Base-by-base conservation (phyloP, 1,140 invertebrate species). In the Propsilocerus akamusi region DNA sequence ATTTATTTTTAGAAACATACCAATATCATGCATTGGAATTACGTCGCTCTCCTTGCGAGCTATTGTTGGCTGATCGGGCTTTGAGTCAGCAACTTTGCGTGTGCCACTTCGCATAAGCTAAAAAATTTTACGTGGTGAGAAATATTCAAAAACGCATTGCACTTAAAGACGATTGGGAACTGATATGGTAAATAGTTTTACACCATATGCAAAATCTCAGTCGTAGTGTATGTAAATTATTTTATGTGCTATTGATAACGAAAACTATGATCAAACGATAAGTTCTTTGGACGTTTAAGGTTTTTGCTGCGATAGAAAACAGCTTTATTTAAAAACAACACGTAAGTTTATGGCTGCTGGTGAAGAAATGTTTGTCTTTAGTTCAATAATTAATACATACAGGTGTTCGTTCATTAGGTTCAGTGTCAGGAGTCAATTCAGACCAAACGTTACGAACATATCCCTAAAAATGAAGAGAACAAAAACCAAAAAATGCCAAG, bases 101-200 rank as follows among this genome's bases (percentile, higher is more conserved):
- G 34, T 73, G 52, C 64, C 65, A 47, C 64, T 68, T 47, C 69
- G 65, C 41, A 77, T 74, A 37, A 77, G 58, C 75, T 77, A 59
- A 50, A 58, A 60, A 55, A 50, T 41, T 26, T 41, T 1, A 8
- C 14, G 14, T 30, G 28, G n/a, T n/a, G n/a, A n/a, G n/a, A n/a
- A n/a, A n/a, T n/a, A n/a, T n/a, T n/a, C n/a, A n/a, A n/a, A n/a
- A n/a, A n/a, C n/a, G n/a, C n/a, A n/a, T n/a, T n/a, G n/a, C n/a
- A n/a, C n/a, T n/a, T n/a, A n/a, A n/a, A n/a, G n/a, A n/a, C n/a
- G n/a, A n/a, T n/a, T n/a, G n/a, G n/a, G n/a, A n/a, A n/a, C n/a
- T n/a, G n/a, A n/a, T n/a, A n/a, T n/a, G n/a, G n/a, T n/a, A n/a
- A n/a, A n/a, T n/a, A n/a, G n/a, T n/a, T n/a, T n/a, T n/a, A n/a